Conservation (phyloP, 2,113 vertebrate species). For the Polypterus senegalus region DNA sequence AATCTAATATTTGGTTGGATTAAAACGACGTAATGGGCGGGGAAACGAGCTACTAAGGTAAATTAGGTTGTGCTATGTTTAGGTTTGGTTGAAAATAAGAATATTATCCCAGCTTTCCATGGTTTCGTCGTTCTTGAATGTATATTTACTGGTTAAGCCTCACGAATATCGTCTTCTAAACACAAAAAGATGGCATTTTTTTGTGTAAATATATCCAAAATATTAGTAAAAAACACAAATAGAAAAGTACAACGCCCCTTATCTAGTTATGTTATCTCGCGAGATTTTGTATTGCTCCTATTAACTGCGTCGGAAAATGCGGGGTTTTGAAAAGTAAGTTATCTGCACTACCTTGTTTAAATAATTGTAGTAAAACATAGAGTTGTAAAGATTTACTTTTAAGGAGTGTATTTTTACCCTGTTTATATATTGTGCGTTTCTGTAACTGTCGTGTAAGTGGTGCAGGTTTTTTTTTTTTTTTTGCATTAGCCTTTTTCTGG, state of each 20-base stretch:
- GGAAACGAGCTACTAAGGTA: neutral
- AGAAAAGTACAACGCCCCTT: constrained; percentile 2
- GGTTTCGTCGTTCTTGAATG: neutral
- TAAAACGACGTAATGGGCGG: neutral
- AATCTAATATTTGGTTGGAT: constrained; percentile 11
- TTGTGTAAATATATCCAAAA: neutral
- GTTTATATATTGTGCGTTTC: no score
- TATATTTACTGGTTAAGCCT: neutral
- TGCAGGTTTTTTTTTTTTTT: no score
- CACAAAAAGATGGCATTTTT: neutral
- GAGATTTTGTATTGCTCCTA: neutral
- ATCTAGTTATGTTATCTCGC: constrained; percentile 10
- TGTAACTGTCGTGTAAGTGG: no score
- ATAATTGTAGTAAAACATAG: no score
- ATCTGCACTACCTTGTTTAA: no score
- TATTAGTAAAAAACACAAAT: neutral
- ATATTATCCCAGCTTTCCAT: no score
- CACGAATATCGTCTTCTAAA: no score
- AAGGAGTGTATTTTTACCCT: no score
- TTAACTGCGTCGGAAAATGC: no score
- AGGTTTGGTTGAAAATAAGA: constrained; percentile 13
- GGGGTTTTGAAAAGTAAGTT: no score
- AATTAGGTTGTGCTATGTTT: constrained; percentile 14
- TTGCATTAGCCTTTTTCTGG: no score
- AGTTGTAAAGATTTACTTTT: no score